Evolutionary conservation across 2,888 invertebrate genomes (phyloP).

Genomic region (Hypolimnas misippus): DNA sequence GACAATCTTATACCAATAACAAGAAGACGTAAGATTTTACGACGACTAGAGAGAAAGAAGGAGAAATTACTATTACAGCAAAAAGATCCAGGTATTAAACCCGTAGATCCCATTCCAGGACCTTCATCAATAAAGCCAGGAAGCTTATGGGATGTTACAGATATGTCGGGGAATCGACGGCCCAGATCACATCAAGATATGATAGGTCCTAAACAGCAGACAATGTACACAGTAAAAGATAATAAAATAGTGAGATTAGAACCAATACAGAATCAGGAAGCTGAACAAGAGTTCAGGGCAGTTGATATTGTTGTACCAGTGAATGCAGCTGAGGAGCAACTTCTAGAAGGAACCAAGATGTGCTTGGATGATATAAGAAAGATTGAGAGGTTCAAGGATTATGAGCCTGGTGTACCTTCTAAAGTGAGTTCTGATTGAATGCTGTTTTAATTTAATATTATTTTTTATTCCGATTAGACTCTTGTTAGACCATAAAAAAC

Average conservation of each 20-base stretch:
- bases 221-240: slow-evolving; percentile 79
- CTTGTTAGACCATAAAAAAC: slow-evolving; percentile 4
- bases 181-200: slow-evolving; percentile 41
- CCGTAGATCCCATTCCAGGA: slow-evolving; percentile 42
- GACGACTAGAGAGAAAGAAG: slow-evolving; percentile 74
- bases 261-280: slow-evolving; percentile 47
- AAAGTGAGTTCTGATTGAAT: slow-evolving; percentile 60
- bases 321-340: slow-evolving; percentile 63
- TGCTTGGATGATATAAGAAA: slow-evolving; percentile 79
- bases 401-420: slow-evolving; percentile 78
- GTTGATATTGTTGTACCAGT: slow-evolving; percentile 70
- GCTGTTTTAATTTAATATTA: not conserved
- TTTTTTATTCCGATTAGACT: not conserved
- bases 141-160: slow-evolving; percentile 75
- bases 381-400: slow-evolving; percentile 81
- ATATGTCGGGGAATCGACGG: slow-evolving; percentile 48
- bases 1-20: slow-evolving; percentile 66
- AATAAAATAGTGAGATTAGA: slow-evolving; percentile 77
- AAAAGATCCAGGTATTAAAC: slow-evolving; percentile 50
- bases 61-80: slow-evolving; percentile 58
- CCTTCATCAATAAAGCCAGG: slow-evolving; percentile 51
- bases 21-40: slow-evolving; percentile 74
- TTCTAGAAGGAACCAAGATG: slow-evolving; percentile 78
- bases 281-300: slow-evolving; percentile 56
- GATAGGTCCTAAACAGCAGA: slow-evolving; percentile 64